phyloP scores from a whole-genome alignment of 2,888 invertebrate species.

The Polietes domitor region DNA sequence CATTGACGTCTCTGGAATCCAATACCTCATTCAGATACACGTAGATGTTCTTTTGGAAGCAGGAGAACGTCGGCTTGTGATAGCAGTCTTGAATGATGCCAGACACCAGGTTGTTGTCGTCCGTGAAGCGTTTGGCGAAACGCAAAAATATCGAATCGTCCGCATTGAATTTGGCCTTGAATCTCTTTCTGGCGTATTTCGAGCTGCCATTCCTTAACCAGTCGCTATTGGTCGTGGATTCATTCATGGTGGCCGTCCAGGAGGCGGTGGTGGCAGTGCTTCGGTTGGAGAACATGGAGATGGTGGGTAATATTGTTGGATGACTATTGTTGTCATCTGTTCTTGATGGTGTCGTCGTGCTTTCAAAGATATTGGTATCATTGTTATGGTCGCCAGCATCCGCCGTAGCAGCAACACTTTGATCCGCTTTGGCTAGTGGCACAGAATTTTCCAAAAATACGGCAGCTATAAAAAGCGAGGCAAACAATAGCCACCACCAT shows the following conservation, averaged over 20 bases:
- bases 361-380: neutral
- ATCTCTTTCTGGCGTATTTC: conserved; percentile 42
- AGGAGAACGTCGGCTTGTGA: conserved; percentile 85
- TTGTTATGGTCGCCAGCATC: conserved; percentile 15
- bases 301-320: conserved; percentile 37
- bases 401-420: conserved; percentile 37
- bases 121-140: conserved; percentile 76
- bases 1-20: conserved; percentile 85
- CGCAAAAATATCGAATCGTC: conserved; percentile 75
- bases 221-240: conserved; percentile 35
- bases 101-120: conserved; percentile 88
- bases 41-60: conserved; percentile 89
- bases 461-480: conserved; percentile 47
- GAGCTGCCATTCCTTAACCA: neutral
- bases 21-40: conserved; percentile 87
- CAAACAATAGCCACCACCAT: conserved; percentile 57
- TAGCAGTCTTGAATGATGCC: conserved; percentile 88
- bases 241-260: conserved; percentile 48
- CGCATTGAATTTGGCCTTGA: conserved; percentile 50
- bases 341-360: conserved; percentile 41
- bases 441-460: conserved; percentile 52
- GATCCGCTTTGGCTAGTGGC: conserved; percentile 62
- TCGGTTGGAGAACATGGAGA: no score
- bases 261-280: conserved; percentile 62
- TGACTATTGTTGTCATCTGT: neutral